These are phyloP conservation scores for Xenus cinereus DNA, from an alignment of 2,113 vertebrate species.

Conservation along the genomic window DNA sequence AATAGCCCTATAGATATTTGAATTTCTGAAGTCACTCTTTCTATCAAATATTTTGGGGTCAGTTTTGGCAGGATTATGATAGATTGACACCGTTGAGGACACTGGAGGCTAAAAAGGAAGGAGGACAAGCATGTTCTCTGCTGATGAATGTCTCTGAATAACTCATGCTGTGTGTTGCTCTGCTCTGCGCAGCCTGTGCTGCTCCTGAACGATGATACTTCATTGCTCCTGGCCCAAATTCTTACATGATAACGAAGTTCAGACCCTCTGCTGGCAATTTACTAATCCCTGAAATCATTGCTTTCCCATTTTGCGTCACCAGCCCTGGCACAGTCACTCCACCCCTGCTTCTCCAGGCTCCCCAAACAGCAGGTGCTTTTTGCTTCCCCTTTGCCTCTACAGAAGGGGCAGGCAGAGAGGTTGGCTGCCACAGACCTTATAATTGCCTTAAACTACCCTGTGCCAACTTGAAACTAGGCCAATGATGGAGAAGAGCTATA, in stretches of 20 bases:
- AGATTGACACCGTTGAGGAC: background rate
- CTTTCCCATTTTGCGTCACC: background rate
- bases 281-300: background rate
- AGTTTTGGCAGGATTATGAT: background rate
- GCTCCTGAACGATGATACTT: background rate
- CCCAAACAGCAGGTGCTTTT: background rate
- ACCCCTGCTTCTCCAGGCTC: background rate
- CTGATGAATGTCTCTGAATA: background rate
- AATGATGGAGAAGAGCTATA: background rate
- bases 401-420: background rate
- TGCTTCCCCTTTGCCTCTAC: background rate
- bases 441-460: background rate
- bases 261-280: background rate
- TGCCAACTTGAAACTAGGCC: background rate
- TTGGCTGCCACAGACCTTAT: background rate
- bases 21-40: background rate
- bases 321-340: background rate
- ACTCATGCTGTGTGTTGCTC: rapidly evolving
- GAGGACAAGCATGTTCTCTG: rapidly evolving
- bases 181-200: background rate
- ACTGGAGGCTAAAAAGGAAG: background rate
- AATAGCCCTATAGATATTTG: background rate
- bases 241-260: rapidly evolving
- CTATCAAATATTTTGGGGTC: background rate
- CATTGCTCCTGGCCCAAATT: background rate